Percentiles rank a stretch among this genome's conserved stretches.
These are phyloP conservation scores for Oligia fasciuncula DNA, from an alignment of 2,888 invertebrate species.

Conservation along the genomic window DNA sequence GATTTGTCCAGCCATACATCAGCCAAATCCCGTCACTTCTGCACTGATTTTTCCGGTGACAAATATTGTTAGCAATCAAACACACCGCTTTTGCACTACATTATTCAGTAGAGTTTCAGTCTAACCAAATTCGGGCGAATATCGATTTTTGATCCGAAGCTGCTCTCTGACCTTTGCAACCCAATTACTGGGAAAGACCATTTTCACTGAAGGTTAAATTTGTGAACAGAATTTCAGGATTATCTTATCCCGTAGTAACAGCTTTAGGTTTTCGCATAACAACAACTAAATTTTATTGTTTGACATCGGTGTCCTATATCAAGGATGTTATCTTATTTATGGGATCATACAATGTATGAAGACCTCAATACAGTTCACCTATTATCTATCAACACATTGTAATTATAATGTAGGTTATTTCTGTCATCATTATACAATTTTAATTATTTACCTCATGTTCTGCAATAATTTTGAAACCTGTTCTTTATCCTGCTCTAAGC, in stretches of 20 bases:
- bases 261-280: neutral
- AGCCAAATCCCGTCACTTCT: neutral
- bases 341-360: conserved; percentile 2
- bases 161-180: conserved; percentile 6
- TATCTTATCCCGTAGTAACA: neutral
- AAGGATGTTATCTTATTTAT: neutral
- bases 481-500: too few relatives aligned
- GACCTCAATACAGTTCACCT: neutral
- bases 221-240: neutral
- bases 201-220: neutral
- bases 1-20: neutral
- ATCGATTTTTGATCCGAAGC: conserved; percentile 2
- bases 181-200: neutral
- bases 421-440: neutral
- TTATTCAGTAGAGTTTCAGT: neutral
- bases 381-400: neutral
- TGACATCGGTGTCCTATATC: conserved; percentile 11
- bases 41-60: too few relatives aligned
- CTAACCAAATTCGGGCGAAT: too few relatives aligned
- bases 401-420: neutral
- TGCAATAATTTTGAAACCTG: too few relatives aligned
- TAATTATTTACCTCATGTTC: neutral
- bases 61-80: neutral
- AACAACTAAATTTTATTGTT: neutral
- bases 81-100: neutral